Percentiles rank a stretch among this genome's conserved stretches.
Conservation (phyloP, 2,113 vertebrate species). For the Antechinus stuartii region DNA sequence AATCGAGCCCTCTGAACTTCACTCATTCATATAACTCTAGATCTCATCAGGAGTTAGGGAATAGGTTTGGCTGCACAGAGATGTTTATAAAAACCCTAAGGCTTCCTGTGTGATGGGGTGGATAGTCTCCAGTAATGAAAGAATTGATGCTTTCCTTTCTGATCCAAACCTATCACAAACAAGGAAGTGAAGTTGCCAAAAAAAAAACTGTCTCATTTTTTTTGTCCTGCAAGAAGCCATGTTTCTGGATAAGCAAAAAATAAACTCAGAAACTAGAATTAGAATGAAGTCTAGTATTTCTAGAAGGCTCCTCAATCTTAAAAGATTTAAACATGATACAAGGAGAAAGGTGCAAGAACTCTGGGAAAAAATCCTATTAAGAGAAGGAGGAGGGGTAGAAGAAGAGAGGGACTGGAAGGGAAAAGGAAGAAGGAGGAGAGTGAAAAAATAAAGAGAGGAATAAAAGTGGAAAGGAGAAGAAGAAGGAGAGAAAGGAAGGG, state of each 20-base stretch:
- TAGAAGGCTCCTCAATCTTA: neutral
- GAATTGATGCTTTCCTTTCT: constrained; percentile 9
- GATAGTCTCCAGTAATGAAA: neutral
- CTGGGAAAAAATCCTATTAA: neutral
- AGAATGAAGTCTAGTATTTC: neutral
- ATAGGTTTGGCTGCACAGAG: neutral
- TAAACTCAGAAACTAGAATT: constrained; percentile 3
- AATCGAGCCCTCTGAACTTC: neutral
- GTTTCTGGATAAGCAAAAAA: neutral
- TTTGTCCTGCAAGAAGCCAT: neutral
- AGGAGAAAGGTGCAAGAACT: neutral
- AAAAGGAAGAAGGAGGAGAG: no score
- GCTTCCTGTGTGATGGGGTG: neutral
- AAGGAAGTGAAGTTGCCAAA: neutral
- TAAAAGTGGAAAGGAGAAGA: no score
- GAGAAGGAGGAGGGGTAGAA: no score
- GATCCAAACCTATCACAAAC: neutral
- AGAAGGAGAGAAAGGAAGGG: neutral
- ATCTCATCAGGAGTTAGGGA: neutral
- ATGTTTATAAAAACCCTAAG: neutral
- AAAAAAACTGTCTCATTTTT: neutral
- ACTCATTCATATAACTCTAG: neutral
- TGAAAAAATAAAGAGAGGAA: no score
- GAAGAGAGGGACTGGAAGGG: no score
- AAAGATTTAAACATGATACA: neutral